A percentile compares a stretch with the other conserved stretches of the same genome.
Evolutionary conservation across 2,888 invertebrate genomes (phyloP).

Genomic region (Gisinianus flammeolus): DNA sequence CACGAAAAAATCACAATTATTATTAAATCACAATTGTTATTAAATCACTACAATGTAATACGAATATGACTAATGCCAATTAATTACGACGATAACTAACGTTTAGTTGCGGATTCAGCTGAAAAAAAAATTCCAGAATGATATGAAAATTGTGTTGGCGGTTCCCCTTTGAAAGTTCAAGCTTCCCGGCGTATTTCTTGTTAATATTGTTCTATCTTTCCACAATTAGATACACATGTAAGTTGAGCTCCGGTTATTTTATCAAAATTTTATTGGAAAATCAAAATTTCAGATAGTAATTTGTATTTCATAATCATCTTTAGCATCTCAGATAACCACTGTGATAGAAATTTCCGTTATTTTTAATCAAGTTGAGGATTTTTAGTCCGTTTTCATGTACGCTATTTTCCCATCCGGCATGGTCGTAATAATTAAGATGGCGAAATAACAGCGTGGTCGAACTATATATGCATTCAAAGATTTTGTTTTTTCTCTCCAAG

Average conservation of each 20-base stretch:
- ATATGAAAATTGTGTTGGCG: too few species aligned
- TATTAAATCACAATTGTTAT: too few species aligned
- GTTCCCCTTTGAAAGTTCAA: too few species aligned
- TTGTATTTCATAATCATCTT: neutral
- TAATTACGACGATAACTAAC: too few species aligned
- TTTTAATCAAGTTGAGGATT: neutral
- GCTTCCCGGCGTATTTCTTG: too few species aligned
- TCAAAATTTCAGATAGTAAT: neutral
- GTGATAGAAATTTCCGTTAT: neutral
- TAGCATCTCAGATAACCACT: neutral
- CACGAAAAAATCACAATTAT: too few species aligned
- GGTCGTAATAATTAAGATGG: neutral
- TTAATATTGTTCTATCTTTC: neutral
- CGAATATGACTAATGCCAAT: too few species aligned
- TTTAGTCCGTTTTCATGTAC: neutral
- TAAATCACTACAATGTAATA: too few species aligned
- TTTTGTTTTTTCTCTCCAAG: too few species aligned
- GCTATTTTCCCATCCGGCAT: neutral
- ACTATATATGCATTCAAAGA: neutral
- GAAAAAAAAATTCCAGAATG: too few species aligned
- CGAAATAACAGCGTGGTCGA: neutral
- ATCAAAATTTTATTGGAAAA: conserved; percentile 15
- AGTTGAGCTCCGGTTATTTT: conserved; percentile 36
- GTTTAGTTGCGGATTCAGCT: too few species aligned
- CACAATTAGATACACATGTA: conserved; percentile 48